Evolutionary conservation across 2,797 vertebrate genomes (phyloP), one percentile per base, ranked within the genome.

Genomic region (Ctenochaetus hawaiiensis): DNA sequence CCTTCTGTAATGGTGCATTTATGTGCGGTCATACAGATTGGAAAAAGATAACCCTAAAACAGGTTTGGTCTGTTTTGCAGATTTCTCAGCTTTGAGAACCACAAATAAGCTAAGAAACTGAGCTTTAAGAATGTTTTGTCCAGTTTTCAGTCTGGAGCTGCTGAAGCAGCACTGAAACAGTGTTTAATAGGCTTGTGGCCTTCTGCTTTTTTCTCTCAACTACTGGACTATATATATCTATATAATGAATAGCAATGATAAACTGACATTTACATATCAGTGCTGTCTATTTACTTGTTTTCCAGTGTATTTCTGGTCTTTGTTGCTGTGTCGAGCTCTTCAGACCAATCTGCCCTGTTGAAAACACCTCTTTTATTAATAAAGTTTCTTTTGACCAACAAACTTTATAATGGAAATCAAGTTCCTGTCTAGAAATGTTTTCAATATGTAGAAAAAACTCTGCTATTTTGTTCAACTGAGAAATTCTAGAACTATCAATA

Each of bases 311-410:
- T 34, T 34, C 30, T 34, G 30, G 43, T 61, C 18, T 71, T 77
- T 60, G 47, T 67, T 77, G 77, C 68, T 76, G 62, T 82, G 51
- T 62, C 66, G 71, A 43, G 75, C 77, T 75, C 49, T 23, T 70
- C 43, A 81, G 67, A 80, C 59, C 65, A 48, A 71, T 30, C 45
- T 51, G 14, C 68, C 26, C 45, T 57, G 56, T 67, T 67, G 18
- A 64, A 78, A 81, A 76, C 68, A 34, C 20, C 23, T 48, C 41
- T 72, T 73, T 77, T 72, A 75, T 64, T 53, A 78, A 79, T 86
- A 86, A 82, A 89, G 49, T 54, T 58, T 59, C 43, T 80, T 82
- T 79, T 75, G 63, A 72, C n/a, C 57, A 61, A 54, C 17, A 66
- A 11, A 66, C 39, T 61, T 49, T 49, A 48, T 62, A 61, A 71